These are phyloP conservation scores for Panagrolaimus sp. DNA, from an alignment of 1,140 invertebrate species.

Conservation along the genomic window DNA sequence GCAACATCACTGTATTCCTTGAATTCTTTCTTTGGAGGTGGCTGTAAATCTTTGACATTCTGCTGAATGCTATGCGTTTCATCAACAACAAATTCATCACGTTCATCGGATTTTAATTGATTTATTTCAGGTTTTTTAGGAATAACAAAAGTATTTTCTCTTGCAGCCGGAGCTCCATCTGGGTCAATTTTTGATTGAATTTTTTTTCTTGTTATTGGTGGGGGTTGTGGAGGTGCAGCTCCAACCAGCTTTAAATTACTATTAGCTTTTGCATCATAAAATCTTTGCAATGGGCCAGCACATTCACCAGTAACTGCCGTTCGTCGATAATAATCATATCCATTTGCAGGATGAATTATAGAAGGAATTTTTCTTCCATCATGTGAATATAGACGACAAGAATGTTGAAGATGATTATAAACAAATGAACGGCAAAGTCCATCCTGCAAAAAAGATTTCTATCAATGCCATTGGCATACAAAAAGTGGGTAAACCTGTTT, in stretches of 20 bases:
- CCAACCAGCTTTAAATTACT: not conserved
- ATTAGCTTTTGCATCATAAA: slow-evolving; percentile 14
- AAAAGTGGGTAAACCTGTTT: slow-evolving; percentile 19
- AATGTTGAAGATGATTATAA: slow-evolving; percentile 32
- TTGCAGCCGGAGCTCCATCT: no score
- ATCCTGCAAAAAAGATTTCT: slow-evolving; percentile 20
- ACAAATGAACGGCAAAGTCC: slow-evolving; percentile 32
- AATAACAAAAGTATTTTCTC: not conserved
- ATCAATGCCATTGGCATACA: slow-evolving; percentile 3
- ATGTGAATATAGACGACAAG: slow-evolving; percentile 35
- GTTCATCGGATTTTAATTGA: not conserved
- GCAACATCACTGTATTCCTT: not conserved
- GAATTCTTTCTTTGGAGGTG: not conserved
- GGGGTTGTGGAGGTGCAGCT: not conserved
- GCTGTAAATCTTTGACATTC: not conserved
- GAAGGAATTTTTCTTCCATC: slow-evolving; percentile 28
- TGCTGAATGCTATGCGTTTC: not conserved
- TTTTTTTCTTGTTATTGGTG: slow-evolving; percentile 10
- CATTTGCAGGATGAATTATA: slow-evolving; percentile 35
- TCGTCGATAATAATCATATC: slow-evolving; percentile 32
- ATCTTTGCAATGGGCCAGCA: slow-evolving; percentile 23
- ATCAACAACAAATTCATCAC: not conserved
- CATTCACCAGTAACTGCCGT: slow-evolving; percentile 32
- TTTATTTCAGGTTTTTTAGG: slow-evolving; percentile 11
- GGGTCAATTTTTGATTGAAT: not conserved